Base-by-base conservation (phyloP, 2,888 invertebrate species). In the Tiphia femorata region DNA sequence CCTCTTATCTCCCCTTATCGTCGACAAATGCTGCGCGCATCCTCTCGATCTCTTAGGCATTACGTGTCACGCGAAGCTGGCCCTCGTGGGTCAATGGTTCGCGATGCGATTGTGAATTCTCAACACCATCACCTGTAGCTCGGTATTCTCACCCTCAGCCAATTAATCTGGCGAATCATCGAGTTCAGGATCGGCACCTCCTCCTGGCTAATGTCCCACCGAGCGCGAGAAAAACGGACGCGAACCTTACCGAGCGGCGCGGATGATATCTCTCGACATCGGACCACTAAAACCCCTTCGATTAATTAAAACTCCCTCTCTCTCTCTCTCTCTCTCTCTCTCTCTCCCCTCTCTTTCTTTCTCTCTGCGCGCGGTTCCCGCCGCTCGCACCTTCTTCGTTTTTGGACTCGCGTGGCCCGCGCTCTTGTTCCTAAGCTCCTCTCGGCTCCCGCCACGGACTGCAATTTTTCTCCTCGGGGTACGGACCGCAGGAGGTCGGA, bases 41-140 rank as follows among this genome's bases (percentile, higher is more conserved):
- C n/a, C n/a, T n/a, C n/a, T n/a, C n/a, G n/a, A n/a, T n/a, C n/a
- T n/a, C n/a, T n/a, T n/a, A n/a, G n/a, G n/a, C n/a, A n/a, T n/a
- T n/a, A n/a, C n/a, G n/a, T n/a, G n/a, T n/a, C n/a, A n/a, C n/a
- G n/a, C n/a, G n/a, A n/a, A n/a, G n/a, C n/a, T n/a, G n/a, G n/a
- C n/a, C n/a, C n/a, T n/a, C n/a, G n/a, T n/a, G n/a, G n/a, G n/a
- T n/a, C n/a, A n/a, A n/a, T n/a, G n/a, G n/a, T n/a, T n/a, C n/a
- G n/a, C n/a, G n/a, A n/a, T n/a, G n/a, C n/a, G n/a, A n/a, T 29
- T 12, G 29, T 29, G 33, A 33, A 33, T 14, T 14, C 14, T 5
- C 12, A 33, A 14, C 33, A 33, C 33, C 33, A 14, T 33, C 33
- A 33, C 33, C 33, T 33, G 33, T 33, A 33, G 33, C 33, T 33